These are phyloP conservation scores for Teleogryllus occipitalis DNA, from an alignment of 1,140 invertebrate species.

Conservation along the genomic window DNA sequence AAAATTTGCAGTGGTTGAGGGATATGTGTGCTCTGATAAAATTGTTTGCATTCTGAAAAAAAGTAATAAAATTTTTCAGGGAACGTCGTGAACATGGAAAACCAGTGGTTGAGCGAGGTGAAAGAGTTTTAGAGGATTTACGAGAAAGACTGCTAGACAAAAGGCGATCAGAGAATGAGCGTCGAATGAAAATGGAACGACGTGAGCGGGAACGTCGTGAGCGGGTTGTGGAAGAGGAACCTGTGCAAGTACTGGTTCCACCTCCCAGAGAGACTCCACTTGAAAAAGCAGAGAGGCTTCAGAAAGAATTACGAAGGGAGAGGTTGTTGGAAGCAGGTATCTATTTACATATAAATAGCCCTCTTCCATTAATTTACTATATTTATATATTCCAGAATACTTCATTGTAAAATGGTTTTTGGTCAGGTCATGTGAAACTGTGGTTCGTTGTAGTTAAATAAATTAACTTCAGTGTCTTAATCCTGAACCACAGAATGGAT, in stretches of 20 bases:
- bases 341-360: neutral
- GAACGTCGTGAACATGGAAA: constrained; percentile 26
- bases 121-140: constrained; percentile 60
- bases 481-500: no score
- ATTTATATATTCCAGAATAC: no score
- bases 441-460: no score
- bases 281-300: constrained; percentile 22
- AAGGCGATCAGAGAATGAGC: constrained; percentile 32
- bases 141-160: constrained; percentile 50
- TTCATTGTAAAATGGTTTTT: no score
- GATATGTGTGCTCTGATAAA: no score
- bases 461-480: no score
- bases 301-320: constrained; percentile 33
- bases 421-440: no score
- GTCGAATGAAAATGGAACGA: constrained; percentile 35
- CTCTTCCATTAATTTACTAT: neutral
- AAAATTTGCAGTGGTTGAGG: no score
- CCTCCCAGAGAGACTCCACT: constrained; percentile 38
- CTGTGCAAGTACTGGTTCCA: constrained; percentile 32
- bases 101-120: constrained; percentile 34
- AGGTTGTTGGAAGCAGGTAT: constrained; percentile 50
- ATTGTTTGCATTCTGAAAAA: no score
- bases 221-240: constrained; percentile 27
- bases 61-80: neutral
- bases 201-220: constrained; percentile 42